Evolutionary conservation across 92 coral and sea anemone genomes (phyloP), one percentile per base, ranked within the genome.

Genomic region (Scolanthus callimorphus): DNA sequence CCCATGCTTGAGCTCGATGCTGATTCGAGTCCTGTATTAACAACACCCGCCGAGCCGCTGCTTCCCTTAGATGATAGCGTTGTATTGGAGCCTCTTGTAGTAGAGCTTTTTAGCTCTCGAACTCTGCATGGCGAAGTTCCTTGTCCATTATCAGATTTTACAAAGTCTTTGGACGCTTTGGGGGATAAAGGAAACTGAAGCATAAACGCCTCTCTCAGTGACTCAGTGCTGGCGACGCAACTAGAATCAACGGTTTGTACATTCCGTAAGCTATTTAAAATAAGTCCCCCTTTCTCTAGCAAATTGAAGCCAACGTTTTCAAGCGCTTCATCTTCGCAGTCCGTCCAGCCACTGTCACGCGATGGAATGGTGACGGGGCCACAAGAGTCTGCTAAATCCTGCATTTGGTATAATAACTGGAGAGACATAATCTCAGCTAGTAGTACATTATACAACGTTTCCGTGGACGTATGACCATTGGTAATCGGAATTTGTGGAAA

Each of bases 391-490:
- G 96, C 87, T 41, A 88, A 76, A 51, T 83, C 96, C 60, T 88
- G 96, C 83, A 88, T 88, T 57, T 88, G 96, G 64, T 88, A 88
- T 27, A 88, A 67, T 51, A 88, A 41, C 56, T 88, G 96, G 3
- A 88, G 80, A 39, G 96, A 88, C 96, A 88, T 88, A 20, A 88
- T 88, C 72, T 88, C 96, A 19, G 96, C 96, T 10, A 88, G 70
- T 20, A 88, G 64, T 21, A 88, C 96, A 39, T 88, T 88, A 34
- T 77, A 83, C 25, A 88, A 65, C 0, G 96, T 88, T 49, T 88
- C 96, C 19, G 76, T 70, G 9, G 85, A 78, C 3, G 77, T 74
- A 26, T 77, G 82, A n/a, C 65, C 69, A 25, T 51, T 62, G 27
- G 60, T 77, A 12, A 70, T 75, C 6, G 75, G 66, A 30, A 69